Evolutionary conservation across 2,113 vertebrate genomes (phyloP).

Genomic region (Mesocricetus auratus): DNA sequence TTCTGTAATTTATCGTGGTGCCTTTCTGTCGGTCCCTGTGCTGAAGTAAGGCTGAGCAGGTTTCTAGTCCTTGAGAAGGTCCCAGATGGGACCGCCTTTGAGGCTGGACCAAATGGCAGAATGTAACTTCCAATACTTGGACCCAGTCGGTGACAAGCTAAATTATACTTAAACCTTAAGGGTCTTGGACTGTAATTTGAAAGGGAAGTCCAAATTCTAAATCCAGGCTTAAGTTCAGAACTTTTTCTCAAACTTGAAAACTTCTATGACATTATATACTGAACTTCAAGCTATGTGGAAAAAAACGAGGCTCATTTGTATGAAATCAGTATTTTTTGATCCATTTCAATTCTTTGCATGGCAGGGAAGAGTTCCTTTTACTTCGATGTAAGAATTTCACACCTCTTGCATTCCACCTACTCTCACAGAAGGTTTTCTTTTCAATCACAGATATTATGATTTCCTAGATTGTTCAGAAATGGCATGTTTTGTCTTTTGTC

Average conservation of each 20-base stretch:
- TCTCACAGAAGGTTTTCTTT: not conserved
- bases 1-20: not conserved
- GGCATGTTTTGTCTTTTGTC: not conserved
- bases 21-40: not conserved
- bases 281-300: not conserved
- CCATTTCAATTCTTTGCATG: slow-evolving; percentile 24
- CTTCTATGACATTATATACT: slow-evolving; percentile 8
- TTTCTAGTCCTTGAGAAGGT: not conserved
- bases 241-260: slow-evolving; percentile 42
- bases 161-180: not conserved
- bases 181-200: not conserved
- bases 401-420: not conserved
- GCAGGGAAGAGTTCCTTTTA: slow-evolving; percentile 29
- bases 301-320: not conserved
- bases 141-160: not conserved
- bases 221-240: slow-evolving; percentile 38
- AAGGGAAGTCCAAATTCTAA: not conserved
- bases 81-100: not conserved
- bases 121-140: not conserved
- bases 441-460: slow-evolving; percentile 26
- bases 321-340: slow-evolving; percentile 54
- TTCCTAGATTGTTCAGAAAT: slow-evolving; percentile 49
- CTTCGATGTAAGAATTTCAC: slow-evolving; percentile 2
- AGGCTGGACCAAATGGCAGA: not conserved
- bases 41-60: not conserved